Conservation (phyloP, 2,888 invertebrate genomes). For the Mellilla xanthometata region DNA sequence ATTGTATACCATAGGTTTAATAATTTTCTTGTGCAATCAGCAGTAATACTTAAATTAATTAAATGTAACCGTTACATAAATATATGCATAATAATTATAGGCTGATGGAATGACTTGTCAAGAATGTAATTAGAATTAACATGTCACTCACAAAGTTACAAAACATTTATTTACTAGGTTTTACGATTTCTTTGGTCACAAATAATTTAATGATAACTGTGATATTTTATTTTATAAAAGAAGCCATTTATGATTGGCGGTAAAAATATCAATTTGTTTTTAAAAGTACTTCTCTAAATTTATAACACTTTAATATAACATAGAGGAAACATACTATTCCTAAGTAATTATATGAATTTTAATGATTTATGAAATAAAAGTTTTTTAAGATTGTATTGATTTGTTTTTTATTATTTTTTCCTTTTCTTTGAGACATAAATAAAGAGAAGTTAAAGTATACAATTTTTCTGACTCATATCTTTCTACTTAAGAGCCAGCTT, state of each 20-base stretch:
- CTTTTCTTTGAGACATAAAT: neutral
- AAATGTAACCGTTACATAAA: constrained; percentile 27
- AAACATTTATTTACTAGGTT: constrained; percentile 42
- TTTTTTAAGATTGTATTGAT: constrained; percentile 39
- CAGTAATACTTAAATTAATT: constrained; percentile 35
- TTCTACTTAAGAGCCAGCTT: no score
- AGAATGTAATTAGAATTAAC: constrained; percentile 25
- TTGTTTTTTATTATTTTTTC: constrained; percentile 13
- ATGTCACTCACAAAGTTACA: constrained; percentile 51
- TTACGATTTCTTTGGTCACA: constrained; percentile 72
- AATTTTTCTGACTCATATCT: no score
- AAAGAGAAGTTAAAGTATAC: no score
- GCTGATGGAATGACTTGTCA: constrained; percentile 40
- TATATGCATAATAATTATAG: constrained; percentile 38
- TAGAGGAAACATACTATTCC: constrained; percentile 27
- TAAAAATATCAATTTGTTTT: constrained; percentile 65
- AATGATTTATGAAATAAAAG: constrained; percentile 36
- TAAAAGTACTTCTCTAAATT: constrained; percentile 35
- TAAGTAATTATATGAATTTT: constrained; percentile 36
- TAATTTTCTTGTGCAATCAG: constrained; percentile 52
- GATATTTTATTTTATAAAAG: constrained; percentile 80
- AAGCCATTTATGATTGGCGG: constrained; percentile 68
- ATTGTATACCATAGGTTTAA: constrained; percentile 24
- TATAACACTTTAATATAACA: constrained; percentile 27
- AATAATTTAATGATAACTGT: constrained; percentile 80